These are phyloP conservation scores for Amazona guildingii DNA, from an alignment of 2,113 vertebrate species.

Conservation along the genomic window DNA sequence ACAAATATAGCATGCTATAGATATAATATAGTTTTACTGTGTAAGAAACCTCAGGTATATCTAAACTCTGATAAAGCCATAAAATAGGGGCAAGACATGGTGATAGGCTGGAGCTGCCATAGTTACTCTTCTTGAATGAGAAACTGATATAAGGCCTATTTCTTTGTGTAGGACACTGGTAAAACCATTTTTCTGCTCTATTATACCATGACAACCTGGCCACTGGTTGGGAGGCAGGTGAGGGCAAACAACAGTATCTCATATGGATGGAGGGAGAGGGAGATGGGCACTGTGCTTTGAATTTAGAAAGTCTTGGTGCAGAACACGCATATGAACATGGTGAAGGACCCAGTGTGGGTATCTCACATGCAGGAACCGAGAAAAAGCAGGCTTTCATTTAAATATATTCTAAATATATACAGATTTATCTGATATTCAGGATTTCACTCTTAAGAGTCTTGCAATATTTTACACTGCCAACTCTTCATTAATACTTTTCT, in stretches of 20 bases:
- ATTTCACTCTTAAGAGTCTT: background rate
- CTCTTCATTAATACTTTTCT: background rate
- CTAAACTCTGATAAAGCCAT: background rate
- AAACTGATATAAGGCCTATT: background rate
- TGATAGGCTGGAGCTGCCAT: background rate
- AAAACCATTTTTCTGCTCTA: background rate
- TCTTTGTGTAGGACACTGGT: background rate
- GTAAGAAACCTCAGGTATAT: background rate
- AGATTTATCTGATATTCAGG: background rate
- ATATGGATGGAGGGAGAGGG: accelerated
- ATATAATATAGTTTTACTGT: background rate
- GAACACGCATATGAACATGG: background rate
- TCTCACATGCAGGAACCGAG: background rate
- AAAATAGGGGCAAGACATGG: background rate
- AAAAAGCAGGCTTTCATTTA: background rate
- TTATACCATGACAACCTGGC: background rate
- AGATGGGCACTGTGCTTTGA: accelerated
- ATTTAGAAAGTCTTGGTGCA: background rate
- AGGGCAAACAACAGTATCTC: background rate
- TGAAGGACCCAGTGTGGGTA: accelerated
- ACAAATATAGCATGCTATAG: background rate
- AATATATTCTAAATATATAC: background rate
- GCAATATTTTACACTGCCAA: background rate
- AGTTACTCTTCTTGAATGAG: background rate
- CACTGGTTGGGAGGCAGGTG: background rate